A percentile compares a stretch with the other conserved stretches of the same genome.
These are phyloP conservation scores for Delia radicum DNA, from an alignment of 1,140 invertebrate species.

Conservation along the genomic window DNA sequence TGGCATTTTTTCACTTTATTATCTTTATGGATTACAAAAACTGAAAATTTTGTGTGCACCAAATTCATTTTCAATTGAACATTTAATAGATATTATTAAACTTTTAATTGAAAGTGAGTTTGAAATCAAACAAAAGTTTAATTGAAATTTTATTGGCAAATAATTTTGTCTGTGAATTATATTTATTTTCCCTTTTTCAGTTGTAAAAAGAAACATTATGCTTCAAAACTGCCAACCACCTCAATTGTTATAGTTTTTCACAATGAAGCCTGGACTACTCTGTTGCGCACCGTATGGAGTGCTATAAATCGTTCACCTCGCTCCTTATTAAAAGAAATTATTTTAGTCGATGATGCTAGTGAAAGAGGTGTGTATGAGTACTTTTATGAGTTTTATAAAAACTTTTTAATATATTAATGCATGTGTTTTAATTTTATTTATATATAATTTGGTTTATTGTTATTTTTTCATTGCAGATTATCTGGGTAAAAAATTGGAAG, in stretches of 20 bases:
- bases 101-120: too few relatives aligned
- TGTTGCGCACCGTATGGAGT: conserved; percentile 93
- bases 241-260: conserved; percentile 97
- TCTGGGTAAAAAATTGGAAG: conserved; percentile 83
- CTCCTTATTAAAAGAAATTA: conserved; percentile 87
- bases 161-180: conserved; percentile 10
- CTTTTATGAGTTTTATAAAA: too few relatives aligned
- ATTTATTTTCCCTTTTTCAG: conserved; percentile 57
- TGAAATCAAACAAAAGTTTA: too few relatives aligned
- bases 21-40: too few relatives aligned
- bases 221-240: conserved; percentile 78
- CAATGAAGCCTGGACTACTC: conserved; percentile 97
- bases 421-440: background rate
- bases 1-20: too few relatives aligned
- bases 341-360: conserved; percentile 94
- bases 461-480: conserved; percentile 72
- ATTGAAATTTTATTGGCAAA: too few relatives aligned
- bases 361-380: conserved; percentile 73
- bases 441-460: background rate
- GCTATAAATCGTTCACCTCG: conserved; percentile 90
- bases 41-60: too few relatives aligned
- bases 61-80: too few relatives aligned
- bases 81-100: too few relatives aligned
- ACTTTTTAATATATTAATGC: background rate
- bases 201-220: conserved; percentile 77